phyloP scores from a whole-genome alignment of 1,140 invertebrate genomes.

The Batillaria attramentaria region DNA sequence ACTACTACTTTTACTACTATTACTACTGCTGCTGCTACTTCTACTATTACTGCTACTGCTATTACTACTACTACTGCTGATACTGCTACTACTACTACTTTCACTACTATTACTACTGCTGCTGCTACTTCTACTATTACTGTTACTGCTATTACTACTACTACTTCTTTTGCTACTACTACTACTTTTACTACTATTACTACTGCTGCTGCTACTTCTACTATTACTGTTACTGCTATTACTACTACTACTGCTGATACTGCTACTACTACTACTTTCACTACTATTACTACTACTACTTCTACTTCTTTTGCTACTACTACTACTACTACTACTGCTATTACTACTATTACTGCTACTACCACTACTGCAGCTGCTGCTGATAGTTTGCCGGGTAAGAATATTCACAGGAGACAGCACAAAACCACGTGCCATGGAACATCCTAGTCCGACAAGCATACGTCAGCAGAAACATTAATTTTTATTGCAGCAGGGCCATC shows the following conservation, averaged over 20 bases:
- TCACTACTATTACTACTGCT: not conserved
- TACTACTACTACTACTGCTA: too few relatives aligned
- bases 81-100: not conserved
- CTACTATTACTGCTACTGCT: not conserved
- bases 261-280: not conserved
- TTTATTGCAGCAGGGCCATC: too few relatives aligned
- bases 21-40: not conserved
- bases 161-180: not conserved
- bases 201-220: not conserved
- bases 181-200: not conserved
- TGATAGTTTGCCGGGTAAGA: too few relatives aligned
- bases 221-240: not conserved
- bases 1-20: not conserved
- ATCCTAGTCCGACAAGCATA: too few relatives aligned
- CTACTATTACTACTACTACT: not conserved
- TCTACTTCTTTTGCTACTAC: too few relatives aligned
- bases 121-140: not conserved
- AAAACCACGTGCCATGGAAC: too few relatives aligned
- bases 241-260: not conserved
- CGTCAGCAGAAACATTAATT: too few relatives aligned
- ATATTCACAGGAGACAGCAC: too few relatives aligned
- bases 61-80: not conserved
- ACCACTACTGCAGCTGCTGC: too few relatives aligned
- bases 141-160: not conserved
- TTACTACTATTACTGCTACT: too few relatives aligned